Percentiles rank a stretch among this genome's conserved stretches.
Evolutionary conservation across 2,113 vertebrate genomes (phyloP).

Genomic region (Hoplias malabaricus): DNA sequence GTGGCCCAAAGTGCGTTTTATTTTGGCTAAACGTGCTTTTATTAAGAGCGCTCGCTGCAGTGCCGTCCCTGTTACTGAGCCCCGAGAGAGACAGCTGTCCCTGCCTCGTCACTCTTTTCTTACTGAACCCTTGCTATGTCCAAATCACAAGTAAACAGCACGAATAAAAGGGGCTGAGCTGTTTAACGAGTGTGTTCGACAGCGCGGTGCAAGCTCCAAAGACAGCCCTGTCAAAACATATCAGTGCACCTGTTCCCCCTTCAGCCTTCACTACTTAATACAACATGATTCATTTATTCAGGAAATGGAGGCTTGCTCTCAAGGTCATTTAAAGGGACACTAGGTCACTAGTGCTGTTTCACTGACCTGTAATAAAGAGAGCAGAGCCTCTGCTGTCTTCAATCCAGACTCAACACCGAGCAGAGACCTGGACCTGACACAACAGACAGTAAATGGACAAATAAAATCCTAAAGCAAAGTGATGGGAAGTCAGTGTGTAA

Average conservation of each 20-base stretch:
- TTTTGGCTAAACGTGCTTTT: not conserved
- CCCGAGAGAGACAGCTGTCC: not conserved
- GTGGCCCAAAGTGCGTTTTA: constrained; percentile 38
- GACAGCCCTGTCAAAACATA: constrained; percentile 21
- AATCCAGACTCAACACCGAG: too few relatives aligned
- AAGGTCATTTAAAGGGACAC: not conserved
- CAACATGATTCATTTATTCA: not conserved
- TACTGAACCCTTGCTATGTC: not conserved
- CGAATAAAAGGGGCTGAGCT: not conserved
- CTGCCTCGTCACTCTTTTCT: not conserved
- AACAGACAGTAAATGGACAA: too few relatives aligned
- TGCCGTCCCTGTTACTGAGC: not conserved
- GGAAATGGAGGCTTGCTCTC: not conserved
- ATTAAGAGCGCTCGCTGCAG: not conserved
- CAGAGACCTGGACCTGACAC: too few relatives aligned
- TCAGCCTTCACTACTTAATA: constrained; percentile 3
- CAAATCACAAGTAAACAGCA: too few relatives aligned
- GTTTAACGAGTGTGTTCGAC: not conserved
- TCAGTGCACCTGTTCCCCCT: constrained; percentile 7
- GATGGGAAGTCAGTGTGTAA: too few relatives aligned
- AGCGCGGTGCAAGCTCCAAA: not conserved
- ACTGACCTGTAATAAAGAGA: too few relatives aligned
- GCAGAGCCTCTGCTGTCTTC: too few relatives aligned
- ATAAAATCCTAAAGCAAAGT: too few relatives aligned
- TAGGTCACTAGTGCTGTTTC: too few relatives aligned